Percentiles rank a stretch among this genome's conserved stretches.
phyloP scores from a whole-genome alignment of 1,140 invertebrate genomes.

The Pogonognathellus flavescens region DNA sequence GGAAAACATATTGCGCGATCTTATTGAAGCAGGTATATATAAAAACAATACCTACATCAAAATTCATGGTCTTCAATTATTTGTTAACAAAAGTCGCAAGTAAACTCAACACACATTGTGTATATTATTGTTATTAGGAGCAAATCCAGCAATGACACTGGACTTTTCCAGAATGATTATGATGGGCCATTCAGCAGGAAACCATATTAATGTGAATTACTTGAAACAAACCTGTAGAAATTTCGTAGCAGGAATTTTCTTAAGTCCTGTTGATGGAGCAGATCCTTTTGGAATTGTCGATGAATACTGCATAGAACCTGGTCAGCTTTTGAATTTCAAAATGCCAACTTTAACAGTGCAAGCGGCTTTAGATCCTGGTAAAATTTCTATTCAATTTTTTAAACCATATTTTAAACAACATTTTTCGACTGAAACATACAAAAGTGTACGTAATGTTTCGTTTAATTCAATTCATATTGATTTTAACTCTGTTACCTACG shows the following conservation, averaged over 20 bases:
- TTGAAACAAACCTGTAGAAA: constrained; percentile 62
- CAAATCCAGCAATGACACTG: constrained; percentile 38
- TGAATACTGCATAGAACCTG: constrained; percentile 66
- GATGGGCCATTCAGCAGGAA: constrained; percentile 63
- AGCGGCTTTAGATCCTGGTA: constrained; percentile 60
- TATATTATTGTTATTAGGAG: constrained; percentile 35
- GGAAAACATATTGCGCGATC: constrained; percentile 50
- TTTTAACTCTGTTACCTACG: no score
- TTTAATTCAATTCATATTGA: no score
- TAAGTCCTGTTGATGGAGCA: constrained; percentile 67
- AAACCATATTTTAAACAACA: no score
- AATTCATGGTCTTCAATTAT: neutral
- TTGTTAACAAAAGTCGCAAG: neutral
- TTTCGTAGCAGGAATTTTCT: constrained; percentile 55
- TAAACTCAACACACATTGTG: no score
- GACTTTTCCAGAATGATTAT: constrained; percentile 60
- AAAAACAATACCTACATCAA: neutral
- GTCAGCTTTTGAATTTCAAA: constrained; percentile 65
- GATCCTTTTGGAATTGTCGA: constrained; percentile 63
- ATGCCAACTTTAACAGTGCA: constrained; percentile 65
- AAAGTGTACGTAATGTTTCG: no score
- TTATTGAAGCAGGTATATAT: constrained; percentile 53
- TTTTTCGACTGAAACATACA: no score
- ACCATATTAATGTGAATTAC: constrained; percentile 64
- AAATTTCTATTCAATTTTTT: no score